Percentiles rank a stretch among this genome's conserved stretches.
Evolutionary conservation across 2,113 vertebrate species (phyloP).

Genomic region (Tetraodon nigroviridis): DNA sequence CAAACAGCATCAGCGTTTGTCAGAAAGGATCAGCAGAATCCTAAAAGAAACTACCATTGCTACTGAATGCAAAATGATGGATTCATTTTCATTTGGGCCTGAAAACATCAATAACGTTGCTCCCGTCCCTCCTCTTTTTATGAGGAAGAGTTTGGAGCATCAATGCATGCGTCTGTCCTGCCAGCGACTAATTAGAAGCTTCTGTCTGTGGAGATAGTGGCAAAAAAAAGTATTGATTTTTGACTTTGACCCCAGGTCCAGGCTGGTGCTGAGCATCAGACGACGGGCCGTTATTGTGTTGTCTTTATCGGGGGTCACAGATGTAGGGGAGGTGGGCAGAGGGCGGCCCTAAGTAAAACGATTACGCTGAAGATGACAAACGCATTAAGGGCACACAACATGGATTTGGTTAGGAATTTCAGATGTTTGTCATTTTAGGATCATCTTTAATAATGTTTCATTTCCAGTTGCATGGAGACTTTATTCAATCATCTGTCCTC

Average conservation of each 20-base stretch:
- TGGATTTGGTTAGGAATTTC: not conserved
- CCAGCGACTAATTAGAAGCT: constrained; percentile 21
- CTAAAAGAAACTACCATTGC: no score
- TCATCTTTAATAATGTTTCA: no score
- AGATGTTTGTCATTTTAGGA: no score
- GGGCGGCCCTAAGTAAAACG: not conserved
- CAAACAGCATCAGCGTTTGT: no score
- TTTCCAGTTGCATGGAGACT: no score
- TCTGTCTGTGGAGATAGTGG: constrained; percentile 41
- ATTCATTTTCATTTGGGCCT: constrained; percentile 1
- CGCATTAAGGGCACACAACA: not conserved
- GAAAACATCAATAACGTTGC: constrained; percentile 18
- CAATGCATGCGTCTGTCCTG: constrained; percentile 1
- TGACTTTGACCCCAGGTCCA: constrained; percentile 25
- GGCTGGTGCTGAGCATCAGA: constrained; percentile 31
- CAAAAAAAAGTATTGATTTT: constrained; percentile 51
- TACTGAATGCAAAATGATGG: not conserved
- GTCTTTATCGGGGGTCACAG: constrained; percentile 40
- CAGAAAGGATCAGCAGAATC: no score
- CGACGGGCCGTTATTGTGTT: constrained; percentile 45
- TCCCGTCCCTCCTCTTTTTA: constrained; percentile 4
- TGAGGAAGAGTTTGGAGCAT: not conserved
- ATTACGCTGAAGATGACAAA: not conserved
- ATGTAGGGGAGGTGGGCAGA: constrained; percentile 12
- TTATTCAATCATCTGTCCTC: no score